Percentiles rank a stretch among this genome's conserved stretches.
phyloP scores from a whole-genome alignment of 2,888 invertebrate genomes.

The Tiphia femorata region DNA sequence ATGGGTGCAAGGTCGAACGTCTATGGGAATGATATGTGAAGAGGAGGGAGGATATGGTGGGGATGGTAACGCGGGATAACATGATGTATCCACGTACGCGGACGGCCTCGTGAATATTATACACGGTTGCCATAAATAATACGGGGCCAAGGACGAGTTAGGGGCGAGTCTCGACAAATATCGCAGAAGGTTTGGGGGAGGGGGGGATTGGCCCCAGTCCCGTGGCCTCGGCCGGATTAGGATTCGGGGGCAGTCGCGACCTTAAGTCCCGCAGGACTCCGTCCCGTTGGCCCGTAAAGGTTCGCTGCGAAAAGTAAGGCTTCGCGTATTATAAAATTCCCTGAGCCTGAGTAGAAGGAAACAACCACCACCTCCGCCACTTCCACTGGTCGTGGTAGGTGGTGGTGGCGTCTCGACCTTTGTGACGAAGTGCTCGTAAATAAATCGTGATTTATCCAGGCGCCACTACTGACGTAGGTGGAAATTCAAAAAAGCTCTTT shows the following conservation, averaged over 20 bases:
- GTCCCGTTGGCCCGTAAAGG: slow-evolving; percentile 21
- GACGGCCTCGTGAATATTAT: slow-evolving; percentile 34
- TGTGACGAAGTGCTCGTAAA: slow-evolving; percentile 35
- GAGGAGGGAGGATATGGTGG: too few species aligned
- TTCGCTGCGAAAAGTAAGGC: slow-evolving; percentile 22
- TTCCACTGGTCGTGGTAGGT: too few species aligned
- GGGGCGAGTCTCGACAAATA: slow-evolving; percentile 36
- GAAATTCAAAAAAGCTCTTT: too few species aligned
- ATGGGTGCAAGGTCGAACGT: slow-evolving; percentile 2
- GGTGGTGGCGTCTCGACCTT: slow-evolving; percentile 22
- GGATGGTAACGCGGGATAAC: too few species aligned
- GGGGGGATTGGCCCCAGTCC: slow-evolving; percentile 12
- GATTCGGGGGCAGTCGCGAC: slow-evolving; percentile 47
- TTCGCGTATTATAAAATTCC: slow-evolving; percentile 45
- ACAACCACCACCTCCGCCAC: too few species aligned
- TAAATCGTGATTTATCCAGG: slow-evolving; percentile 45
- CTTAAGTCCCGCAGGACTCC: slow-evolving; percentile 27
- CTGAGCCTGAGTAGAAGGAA: slow-evolving; percentile 14
- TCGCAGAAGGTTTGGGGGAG: too few species aligned
- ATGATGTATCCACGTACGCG: too few species aligned
- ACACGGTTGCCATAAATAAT: slow-evolving; percentile 44
- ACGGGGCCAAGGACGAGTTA: slow-evolving; percentile 14
- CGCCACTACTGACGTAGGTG: too few species aligned
- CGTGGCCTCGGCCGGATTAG: slow-evolving; percentile 36
- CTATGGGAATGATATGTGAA: too few species aligned